These are phyloP conservation scores for Athene noctua DNA, from an alignment of 2,113 vertebrate species.

Conservation along the genomic window DNA sequence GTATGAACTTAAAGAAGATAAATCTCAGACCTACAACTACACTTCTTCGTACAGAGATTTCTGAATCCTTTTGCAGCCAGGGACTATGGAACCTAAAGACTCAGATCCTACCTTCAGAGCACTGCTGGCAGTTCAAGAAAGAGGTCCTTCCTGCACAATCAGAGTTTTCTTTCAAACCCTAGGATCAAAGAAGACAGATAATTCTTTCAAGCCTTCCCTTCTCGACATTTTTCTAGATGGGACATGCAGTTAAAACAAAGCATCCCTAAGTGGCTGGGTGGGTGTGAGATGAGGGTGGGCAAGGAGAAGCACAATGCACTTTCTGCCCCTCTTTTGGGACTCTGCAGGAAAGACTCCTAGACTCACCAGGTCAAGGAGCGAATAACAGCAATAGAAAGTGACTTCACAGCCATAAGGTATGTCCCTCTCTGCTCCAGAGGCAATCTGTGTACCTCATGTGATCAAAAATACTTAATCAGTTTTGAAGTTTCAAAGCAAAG, in stretches of 20 bases:
- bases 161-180: neutral
- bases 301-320: neutral
- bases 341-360: neutral
- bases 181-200: neutral
- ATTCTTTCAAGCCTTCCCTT: neutral
- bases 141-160: neutral
- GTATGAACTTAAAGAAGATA: neutral
- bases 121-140: neutral
- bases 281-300: neutral
- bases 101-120: neutral
- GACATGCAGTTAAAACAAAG: neutral
- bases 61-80: neutral
- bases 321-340: neutral
- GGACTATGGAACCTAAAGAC: neutral
- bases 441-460: neutral
- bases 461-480: conserved; percentile 11
- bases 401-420: neutral
- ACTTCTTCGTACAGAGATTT: neutral
- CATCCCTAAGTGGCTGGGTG: neutral
- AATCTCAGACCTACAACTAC: neutral
- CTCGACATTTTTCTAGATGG: neutral
- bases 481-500: conserved; percentile 12
- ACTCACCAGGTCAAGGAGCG: fast-evolving
- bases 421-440: neutral
- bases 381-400: neutral